Evolutionary conservation across 2,113 vertebrate genomes (phyloP), one percentile per base, ranked within the genome.

Genomic region (Phoxinus phoxinus): DNA sequence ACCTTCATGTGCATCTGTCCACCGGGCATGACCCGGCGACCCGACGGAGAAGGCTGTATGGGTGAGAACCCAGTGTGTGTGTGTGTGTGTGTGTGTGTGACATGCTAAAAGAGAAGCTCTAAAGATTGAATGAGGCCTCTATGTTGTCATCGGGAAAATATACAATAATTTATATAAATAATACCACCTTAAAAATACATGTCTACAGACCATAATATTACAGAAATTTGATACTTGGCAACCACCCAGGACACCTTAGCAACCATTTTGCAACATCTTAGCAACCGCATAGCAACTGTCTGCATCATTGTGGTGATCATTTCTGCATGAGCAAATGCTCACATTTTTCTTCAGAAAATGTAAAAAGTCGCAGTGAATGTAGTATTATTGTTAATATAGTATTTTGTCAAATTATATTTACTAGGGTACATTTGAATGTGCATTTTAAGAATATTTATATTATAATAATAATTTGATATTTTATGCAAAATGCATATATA

Each of bases 1-100:
- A 97, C 96, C 87, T 99, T 99, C 86, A 92, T 95, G 91, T 99
- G 97, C 76, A 93, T 97, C 94, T 99, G 97, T 74, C 97, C 97
- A 0, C 93, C 92, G 0, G 98, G 97, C 21, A 97, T 96, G 96
- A 96, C 95, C 76, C 96, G 94, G 30, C 89, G 95, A 37, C 96
- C 95, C 0, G 95, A 97, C 44, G 95, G 95, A 37, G 97, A 98
- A 63, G 96, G 97, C 51, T 99, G 98, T 85, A 96, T 96, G 96
- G 97, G 98, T 98, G 94, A 91, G 94, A 56, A 56, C 69, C 27
- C 11, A 67, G 15, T 17, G 37, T 10, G 25, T 13, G 63, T 30
- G 71, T 59, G 46, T 76, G 69, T 82, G 23, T 44, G 75, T 81
- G 77, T 30, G 15, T 21, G 81, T 75, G 81, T 81, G 10, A 25